These are phyloP conservation scores for Ranitomeya variabilis DNA, from an alignment of 2,113 vertebrate genomes.

Conservation along the genomic window DNA sequence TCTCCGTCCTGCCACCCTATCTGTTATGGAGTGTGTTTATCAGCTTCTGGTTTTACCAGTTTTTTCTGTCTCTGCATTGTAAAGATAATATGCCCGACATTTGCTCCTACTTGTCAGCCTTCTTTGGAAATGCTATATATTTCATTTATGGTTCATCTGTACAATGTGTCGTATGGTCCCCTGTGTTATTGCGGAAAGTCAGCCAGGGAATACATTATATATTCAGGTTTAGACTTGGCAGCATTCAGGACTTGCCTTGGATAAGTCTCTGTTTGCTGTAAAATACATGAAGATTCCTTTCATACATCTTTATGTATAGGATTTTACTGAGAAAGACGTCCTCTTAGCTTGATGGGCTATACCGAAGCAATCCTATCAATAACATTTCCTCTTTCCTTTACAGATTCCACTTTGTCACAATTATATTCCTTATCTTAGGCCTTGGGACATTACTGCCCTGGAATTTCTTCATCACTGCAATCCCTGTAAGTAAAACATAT, in stretches of 20 bases:
- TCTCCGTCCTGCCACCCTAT: not conserved
- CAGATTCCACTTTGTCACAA: slow-evolving; percentile 76
- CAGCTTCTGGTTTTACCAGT: slow-evolving; percentile 14
- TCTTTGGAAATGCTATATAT: not conserved
- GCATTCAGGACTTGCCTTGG: not conserved
- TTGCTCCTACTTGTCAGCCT: not conserved
- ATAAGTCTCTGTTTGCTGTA: no score
- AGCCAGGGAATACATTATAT: not conserved
- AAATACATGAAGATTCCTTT: no score
- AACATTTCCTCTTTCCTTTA: not conserved
- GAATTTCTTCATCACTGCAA: slow-evolving; percentile 92
- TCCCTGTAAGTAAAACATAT: slow-evolving; percentile 71
- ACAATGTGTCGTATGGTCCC: not conserved
- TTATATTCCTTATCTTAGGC: slow-evolving; percentile 85
- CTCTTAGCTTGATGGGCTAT: not conserved
- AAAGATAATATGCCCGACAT: no score
- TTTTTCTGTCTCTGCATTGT: not conserved
- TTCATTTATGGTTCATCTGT: not conserved
- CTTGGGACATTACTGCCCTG: slow-evolving; percentile 87
- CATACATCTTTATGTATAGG: not conserved
- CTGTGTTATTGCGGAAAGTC: not conserved
- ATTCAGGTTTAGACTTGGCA: not conserved
- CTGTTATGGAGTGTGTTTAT: not conserved
- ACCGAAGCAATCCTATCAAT: not conserved
- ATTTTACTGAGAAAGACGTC: not conserved